A percentile compares a stretch with the other conserved stretches of the same genome.
These are phyloP conservation scores for Octopus sinensis DNA, from an alignment of 1,140 invertebrate genomes.

Conservation along the genomic window DNA sequence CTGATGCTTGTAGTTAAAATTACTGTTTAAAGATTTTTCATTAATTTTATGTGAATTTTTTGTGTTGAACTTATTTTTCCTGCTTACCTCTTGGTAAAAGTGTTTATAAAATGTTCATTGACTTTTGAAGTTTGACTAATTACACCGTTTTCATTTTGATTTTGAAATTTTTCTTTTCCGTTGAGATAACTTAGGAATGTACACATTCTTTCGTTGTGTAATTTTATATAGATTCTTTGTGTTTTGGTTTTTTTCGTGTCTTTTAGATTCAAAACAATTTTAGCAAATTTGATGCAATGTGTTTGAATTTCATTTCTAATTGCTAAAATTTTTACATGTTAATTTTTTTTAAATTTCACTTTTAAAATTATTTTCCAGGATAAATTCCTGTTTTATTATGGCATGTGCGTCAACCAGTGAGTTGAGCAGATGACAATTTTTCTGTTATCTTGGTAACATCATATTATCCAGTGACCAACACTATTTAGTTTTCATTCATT, in stretches of 20 bases:
- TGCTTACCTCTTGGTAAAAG: too few species aligned
- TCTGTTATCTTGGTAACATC: neutral
- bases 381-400: constrained; percentile 8
- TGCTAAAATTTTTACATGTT: neutral
- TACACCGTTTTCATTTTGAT: too few species aligned
- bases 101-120: too few species aligned
- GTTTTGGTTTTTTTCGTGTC: neutral
- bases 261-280: neutral
- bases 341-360: neutral
- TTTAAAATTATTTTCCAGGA: neutral
- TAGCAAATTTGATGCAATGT: neutral
- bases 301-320: neutral
- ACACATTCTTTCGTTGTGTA: neutral
- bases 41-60: too few species aligned
- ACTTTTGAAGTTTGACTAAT: too few species aligned
- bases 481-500: neutral
- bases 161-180: too few species aligned
- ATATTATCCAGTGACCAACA: neutral
- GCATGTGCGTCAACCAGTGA: constrained; percentile 8
- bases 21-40: too few species aligned
- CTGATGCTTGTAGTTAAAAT: too few species aligned
- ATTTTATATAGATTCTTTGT: neutral
- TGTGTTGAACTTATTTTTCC: too few species aligned
- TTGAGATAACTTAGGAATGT: too few species aligned
- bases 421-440: neutral